Evolutionary conservation across 2,888 invertebrate species (phyloP), one percentile per base, ranked within the genome.

Genomic region (Spialia ferax): DNA sequence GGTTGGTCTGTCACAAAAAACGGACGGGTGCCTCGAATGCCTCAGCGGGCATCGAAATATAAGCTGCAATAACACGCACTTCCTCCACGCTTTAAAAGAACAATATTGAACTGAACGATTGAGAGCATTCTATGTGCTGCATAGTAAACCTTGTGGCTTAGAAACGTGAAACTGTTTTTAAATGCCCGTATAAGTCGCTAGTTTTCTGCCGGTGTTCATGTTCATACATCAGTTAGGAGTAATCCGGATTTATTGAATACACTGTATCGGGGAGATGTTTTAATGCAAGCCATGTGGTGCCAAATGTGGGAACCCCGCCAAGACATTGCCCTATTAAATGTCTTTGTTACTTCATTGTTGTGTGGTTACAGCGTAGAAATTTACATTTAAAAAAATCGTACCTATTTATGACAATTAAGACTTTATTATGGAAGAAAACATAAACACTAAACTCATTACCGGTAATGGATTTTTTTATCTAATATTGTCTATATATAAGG

Each of bases 1-100:
- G 86, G 89, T 93, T 89, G 89, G 91, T 90, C 91, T 92, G 91
- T 92, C 91, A 92, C 90, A 93, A 93, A 93, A 93, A 93, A 93
- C 83, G 87, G 89, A 88, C 93, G 92, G 90, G 88, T 92, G 91
- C 89, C 79, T 86, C 89, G 88, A 88, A 89, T 88, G 87, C 88
- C 93, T 90, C 93, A 93, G 93, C 93, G 86, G 93, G 93, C 91
- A 89, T 81, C 84, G 83, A 88, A 89, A 86, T 88, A 82, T 92
- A 92, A 93, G 93, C 93, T 93, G 93, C 91, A 92, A 93, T 86
- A 93, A 93, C 92, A 93, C 87, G 88, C 89, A 91, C 91, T 93
- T 93, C 93, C 93, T 93, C 81, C 77, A 77, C 70, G 74, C 77
- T 83, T 72, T 71, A 81, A 82, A 82, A 84, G 85, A 81, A 85